Percentiles rank a stretch among this genome's conserved stretches.
Conservation (phyloP, 2,888 invertebrate species). For the Acrobasis repandana region DNA sequence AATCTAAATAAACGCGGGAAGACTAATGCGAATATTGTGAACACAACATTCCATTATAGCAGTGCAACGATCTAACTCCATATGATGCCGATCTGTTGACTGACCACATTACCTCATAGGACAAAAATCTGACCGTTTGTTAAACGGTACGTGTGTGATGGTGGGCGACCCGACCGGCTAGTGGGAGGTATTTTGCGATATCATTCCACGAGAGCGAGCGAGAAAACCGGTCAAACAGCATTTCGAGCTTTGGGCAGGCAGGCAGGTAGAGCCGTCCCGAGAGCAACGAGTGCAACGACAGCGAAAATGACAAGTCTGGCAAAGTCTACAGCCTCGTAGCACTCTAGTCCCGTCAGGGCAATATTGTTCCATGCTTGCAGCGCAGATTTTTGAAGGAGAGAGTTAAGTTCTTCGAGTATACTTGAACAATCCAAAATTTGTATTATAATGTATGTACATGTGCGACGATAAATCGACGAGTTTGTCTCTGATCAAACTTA, state of each 20-base stretch:
- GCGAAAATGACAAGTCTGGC: too few species aligned
- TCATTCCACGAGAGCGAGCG: constrained; percentile 62
- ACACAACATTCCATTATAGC: constrained; percentile 5
- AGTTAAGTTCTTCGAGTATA: too few species aligned
- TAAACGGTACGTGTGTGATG: constrained; percentile 53
- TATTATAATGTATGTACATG: too few species aligned
- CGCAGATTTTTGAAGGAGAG: neutral
- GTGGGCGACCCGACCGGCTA: constrained; percentile 64
- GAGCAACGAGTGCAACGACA: neutral
- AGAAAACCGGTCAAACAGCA: constrained; percentile 76
- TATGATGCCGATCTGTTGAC: constrained; percentile 22
- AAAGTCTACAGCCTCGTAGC: constrained; percentile 3
- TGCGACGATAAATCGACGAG: too few species aligned
- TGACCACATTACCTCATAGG: constrained; percentile 39
- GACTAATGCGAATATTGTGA: neutral
- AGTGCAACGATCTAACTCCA: neutral
- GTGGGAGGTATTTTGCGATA: constrained; percentile 73
- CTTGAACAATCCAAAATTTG: too few species aligned
- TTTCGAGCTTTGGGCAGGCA: constrained; percentile 54
- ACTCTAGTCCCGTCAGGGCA: too few species aligned
- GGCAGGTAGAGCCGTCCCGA: constrained; percentile 39
- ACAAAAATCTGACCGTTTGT: constrained; percentile 58
- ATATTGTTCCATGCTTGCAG: neutral
- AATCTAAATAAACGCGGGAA: neutral
- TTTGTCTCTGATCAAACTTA: too few species aligned